phyloP scores from a whole-genome alignment of 2,888 invertebrate species.

The Glyphotaelius pellucidus region DNA sequence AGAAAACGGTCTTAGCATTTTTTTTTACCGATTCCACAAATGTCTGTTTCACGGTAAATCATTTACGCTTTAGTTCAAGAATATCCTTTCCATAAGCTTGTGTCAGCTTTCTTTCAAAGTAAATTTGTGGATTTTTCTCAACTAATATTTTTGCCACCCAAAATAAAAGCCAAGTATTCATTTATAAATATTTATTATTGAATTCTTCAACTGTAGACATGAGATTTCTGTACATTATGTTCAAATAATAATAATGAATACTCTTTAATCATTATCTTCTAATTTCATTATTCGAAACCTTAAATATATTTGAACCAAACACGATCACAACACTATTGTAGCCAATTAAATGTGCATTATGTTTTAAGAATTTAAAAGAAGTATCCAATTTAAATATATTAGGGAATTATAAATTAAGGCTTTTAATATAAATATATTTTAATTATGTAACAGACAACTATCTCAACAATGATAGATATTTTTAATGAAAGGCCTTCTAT shows the following conservation, averaged over 20 bases:
- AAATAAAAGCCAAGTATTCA: conserved; percentile 34
- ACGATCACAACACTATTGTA: conserved; percentile 49
- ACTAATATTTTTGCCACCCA: not conserved
- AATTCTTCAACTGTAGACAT: conserved; percentile 65
- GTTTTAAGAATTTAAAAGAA: conserved; percentile 34
- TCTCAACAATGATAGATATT: conserved; percentile 39
- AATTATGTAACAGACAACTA: conserved; percentile 31
- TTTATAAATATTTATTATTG: conserved; percentile 64
- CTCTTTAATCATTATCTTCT: conserved; percentile 54
- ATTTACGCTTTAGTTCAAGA: no score
- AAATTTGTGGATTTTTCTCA: no score
- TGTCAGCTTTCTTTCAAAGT: no score
- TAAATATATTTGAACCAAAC: conserved; percentile 58
- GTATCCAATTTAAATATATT: conserved; percentile 8
- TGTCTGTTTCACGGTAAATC: no score
- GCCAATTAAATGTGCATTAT: conserved; percentile 44
- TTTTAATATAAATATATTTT: conserved; percentile 36
- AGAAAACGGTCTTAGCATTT: no score
- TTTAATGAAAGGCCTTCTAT: conserved; percentile 55
- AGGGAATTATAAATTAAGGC: conserved; percentile 5
- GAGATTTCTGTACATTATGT: conserved; percentile 65
- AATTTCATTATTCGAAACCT: conserved; percentile 57
- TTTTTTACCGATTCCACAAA: no score
- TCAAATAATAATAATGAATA: conserved; percentile 62
- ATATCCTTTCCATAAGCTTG: no score